phyloP scores from a whole-genome alignment of 2,888 invertebrate genomes.

The Cotesia congregata region DNA sequence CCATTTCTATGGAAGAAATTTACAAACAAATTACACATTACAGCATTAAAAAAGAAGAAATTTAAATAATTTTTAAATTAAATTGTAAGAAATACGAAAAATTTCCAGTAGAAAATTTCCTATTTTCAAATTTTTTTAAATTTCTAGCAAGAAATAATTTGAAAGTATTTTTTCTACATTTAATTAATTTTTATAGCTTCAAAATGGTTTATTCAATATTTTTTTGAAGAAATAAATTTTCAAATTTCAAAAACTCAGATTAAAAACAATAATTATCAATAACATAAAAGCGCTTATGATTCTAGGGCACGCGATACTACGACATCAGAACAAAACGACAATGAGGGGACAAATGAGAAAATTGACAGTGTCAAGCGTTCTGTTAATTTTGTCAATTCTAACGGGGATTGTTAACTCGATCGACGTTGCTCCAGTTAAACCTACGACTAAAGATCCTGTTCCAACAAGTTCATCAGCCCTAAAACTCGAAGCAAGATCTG shows the following conservation, averaged over 20 bases:
- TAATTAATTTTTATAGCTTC: too few relatives aligned
- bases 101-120: too few relatives aligned
- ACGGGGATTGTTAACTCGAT: constrained; percentile 25
- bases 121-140: too few relatives aligned
- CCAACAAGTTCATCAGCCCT: constrained; percentile 40
- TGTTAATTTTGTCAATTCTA: constrained; percentile 33
- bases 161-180: too few relatives aligned
- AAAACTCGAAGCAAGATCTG: constrained; percentile 49
- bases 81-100: too few relatives aligned
- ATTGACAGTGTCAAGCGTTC: constrained; percentile 1
- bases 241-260: background rate
- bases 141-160: too few relatives aligned
- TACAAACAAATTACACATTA: too few relatives aligned
- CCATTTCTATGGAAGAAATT: too few relatives aligned
- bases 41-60: too few relatives aligned
- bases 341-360: constrained; percentile 21
- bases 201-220: too few relatives aligned
- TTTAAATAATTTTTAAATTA: too few relatives aligned
- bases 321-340: background rate
- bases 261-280: background rate
- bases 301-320: background rate
- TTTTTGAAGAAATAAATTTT: too few relatives aligned
- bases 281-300: constrained; percentile 15
- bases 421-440: constrained; percentile 29
- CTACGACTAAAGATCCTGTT: constrained; percentile 35